Base-by-base conservation (phyloP, 2,797 vertebrate genomes). In the Erithacus rubecula region DNA sequence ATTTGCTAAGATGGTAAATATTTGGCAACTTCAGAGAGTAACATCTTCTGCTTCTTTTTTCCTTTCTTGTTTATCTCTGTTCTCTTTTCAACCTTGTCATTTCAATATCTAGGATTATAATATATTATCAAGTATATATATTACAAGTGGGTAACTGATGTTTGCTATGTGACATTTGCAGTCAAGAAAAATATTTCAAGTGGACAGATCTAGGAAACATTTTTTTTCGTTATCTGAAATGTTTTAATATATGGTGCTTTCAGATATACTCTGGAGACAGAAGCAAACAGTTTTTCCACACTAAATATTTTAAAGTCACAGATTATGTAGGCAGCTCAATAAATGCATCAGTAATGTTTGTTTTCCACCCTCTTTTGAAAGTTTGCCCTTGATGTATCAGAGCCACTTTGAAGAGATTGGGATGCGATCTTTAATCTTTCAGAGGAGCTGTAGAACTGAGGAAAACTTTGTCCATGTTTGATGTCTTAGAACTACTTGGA, bases 251-350 rank as follows among this genome's bases (percentile, higher is more conserved):
- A 16, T 12, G 10, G 17, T 87, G 41, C 82, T 88, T 92, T 94
- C 63, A 77, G 41, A 79, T 90, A 49, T 29, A 74, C 58, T 23
- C 79, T 60, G 63, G 46, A 86, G 78, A 72, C 49, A 74, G 88
- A 93, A 92, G 30, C 18, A 21, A 89, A 52, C 41, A 22, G 69
- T 20, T 92, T 94, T 84, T 81, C 59, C 75, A 41, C 84, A 59
- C 56, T 75, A 77, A 91, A 80, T 96, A 74, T 94, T 95, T 93
- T 89, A 76, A 93, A 95, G 89, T 75, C 55, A 63, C 69, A 88
- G 62, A 83, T 92, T 76, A 63, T 86, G n/a, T 51, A 79, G 91
- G 56, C 55, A 88, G 14, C 88, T 96, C 79, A 60, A 11, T 87
- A 89, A 80, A 91, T 83, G 23, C 53, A 13, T 64, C 87, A 71